Evolutionary conservation across 2,888 invertebrate species (phyloP).

Genomic region (Zeuzera pyrina): DNA sequence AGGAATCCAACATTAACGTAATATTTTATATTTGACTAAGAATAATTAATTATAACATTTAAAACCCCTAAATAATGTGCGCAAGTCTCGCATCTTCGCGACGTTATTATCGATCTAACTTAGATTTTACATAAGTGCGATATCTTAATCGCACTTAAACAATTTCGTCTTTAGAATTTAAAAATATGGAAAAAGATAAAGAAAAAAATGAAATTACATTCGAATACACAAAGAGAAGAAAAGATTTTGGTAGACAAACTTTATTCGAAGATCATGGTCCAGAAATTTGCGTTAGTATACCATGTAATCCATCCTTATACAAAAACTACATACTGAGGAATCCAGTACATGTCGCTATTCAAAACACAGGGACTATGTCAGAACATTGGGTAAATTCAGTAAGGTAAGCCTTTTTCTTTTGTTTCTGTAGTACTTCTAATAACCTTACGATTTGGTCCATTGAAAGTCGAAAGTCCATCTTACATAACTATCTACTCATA

Average conservation of each 20-base stretch:
- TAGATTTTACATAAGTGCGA: background rate
- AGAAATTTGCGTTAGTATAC: slow-evolving; percentile 76
- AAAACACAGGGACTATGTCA: slow-evolving; percentile 74
- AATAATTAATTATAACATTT: no score
- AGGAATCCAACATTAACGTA: no score
- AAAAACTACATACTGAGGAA: slow-evolving; percentile 73
- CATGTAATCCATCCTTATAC: slow-evolving; percentile 69
- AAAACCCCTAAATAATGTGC: no score
- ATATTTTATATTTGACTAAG: no score
- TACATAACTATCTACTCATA: no score
- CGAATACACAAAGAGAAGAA: slow-evolving; percentile 79
- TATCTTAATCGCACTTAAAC: no score
- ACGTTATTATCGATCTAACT: slow-evolving; percentile 20
- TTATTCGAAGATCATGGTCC: slow-evolving; percentile 80
- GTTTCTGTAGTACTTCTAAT: background rate
- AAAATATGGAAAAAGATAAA: slow-evolving; percentile 45
- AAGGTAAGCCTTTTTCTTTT: slow-evolving; percentile 33
- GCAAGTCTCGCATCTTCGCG: no score
- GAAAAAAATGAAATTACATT: slow-evolving; percentile 51
- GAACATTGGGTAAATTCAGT: slow-evolving; percentile 78
- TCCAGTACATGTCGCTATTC: slow-evolving; percentile 75
- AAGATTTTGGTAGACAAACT: slow-evolving; percentile 80
- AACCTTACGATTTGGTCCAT: no score
- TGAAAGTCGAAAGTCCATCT: no score
- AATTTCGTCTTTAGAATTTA: background rate